These are phyloP conservation scores for Hypanus sabinus DNA, from an alignment of 2,113 vertebrate species.

Conservation along the genomic window DNA sequence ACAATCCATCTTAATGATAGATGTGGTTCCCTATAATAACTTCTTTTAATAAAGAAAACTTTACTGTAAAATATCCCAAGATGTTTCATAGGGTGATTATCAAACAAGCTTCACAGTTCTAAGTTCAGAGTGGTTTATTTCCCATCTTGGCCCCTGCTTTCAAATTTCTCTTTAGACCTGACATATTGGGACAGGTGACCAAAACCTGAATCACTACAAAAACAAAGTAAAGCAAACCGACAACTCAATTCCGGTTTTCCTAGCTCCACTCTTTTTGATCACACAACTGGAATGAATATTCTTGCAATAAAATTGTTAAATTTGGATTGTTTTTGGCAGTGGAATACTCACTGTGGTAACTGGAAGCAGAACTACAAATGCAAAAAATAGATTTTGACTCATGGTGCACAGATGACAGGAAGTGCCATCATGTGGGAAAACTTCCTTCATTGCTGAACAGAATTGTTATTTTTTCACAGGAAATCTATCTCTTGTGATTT, in stretches of 20 bases:
- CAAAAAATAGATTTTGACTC: conserved; percentile 55
- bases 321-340: conserved; percentile 18
- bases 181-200: neutral
- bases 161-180: neutral
- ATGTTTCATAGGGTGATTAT: too few relatives aligned
- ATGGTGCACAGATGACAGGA: conserved; percentile 93
- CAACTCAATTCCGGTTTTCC: too few relatives aligned
- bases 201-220: neutral
- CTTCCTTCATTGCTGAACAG: conserved; percentile 62
- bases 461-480: conserved; percentile 56
- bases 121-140: too few relatives aligned
- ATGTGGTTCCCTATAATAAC: neutral
- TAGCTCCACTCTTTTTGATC: neutral
- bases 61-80: too few relatives aligned
- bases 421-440: conserved; percentile 74
- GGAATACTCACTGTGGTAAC: conserved; percentile 13
- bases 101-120: too few relatives aligned
- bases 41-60: neutral
- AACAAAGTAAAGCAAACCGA: neutral
- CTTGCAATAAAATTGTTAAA: conserved; percentile 29
- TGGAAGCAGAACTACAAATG: conserved; percentile 19
- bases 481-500: conserved; percentile 82
- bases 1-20: neutral
- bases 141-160: too few relatives aligned
- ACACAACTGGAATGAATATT: neutral